Base-by-base conservation (phyloP, 2,113 vertebrate genomes). In the Terrapene triunguis region DNA sequence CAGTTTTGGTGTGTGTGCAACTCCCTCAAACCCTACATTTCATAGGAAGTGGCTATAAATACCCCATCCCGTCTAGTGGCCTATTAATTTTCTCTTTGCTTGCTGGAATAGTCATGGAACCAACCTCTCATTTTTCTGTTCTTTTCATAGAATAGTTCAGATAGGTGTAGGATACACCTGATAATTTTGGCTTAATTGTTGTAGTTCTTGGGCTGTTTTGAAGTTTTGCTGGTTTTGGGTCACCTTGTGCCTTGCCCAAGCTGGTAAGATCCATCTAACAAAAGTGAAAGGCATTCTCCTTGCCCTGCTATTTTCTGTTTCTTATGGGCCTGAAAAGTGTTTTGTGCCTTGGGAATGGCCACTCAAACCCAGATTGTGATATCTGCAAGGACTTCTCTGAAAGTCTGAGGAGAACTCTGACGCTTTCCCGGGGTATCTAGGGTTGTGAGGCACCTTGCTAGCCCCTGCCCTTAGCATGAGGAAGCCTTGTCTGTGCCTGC, bases 21-120 rank as follows among this genome's bases (percentile, higher is more conserved):
- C 72, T 96, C 80, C 57, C 50, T 0, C 0, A 53, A 95, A 88
- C 51, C 62, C 27, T 17, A 55, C 10, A 2, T 78, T 94, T 48
- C 50, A 13, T 16, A n/a, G 55, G 81, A 59, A 85, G 50, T n/a
- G 65, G 93, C 92, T 96, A 85, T 96, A 96, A 97, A 96, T 97
- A 95, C 76, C 93, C 88, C 27, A 5, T 29, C 29, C 53, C 6
- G 47, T 93, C 83, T 59, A 21, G 54, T 69, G 38, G 53, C 76
- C 84, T 90, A 12, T 2, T n/a, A 84, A 57, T 94, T 53, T 53
- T 9, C 25, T 59, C 12, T 35, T 24, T 92, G 74, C 5, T 88
- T 54, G 50, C 65, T 44, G 3, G 32, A n/a, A 55, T 95, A 51
- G 51, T 79, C 0, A 1, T 82, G 84, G 74, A 38, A 72, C 85